phyloP scores from a whole-genome alignment of 2,888 invertebrate species.

The Mamestra brassicae region DNA sequence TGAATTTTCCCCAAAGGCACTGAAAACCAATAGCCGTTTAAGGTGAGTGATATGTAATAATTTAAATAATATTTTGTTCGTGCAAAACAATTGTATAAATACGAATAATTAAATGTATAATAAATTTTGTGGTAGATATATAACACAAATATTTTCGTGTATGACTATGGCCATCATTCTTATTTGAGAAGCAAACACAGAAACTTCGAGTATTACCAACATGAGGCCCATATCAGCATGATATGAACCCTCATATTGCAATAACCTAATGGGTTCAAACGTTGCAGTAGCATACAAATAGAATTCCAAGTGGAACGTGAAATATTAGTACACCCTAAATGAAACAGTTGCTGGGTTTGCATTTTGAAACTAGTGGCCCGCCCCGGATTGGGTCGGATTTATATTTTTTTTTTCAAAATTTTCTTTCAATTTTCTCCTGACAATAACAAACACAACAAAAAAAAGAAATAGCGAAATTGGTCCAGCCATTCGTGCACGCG shows the following conservation, averaged over 20 bases:
- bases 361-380: conserved; percentile 32
- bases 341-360: conserved; percentile 39
- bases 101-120: background rate
- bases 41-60: conserved; percentile 15
- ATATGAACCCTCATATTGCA: conserved; percentile 57
- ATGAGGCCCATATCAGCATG: conserved; percentile 55
- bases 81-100: conserved; percentile 18
- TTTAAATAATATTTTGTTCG: conserved; percentile 20
- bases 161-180: conserved; percentile 7
- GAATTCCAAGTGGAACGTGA: conserved; percentile 63
- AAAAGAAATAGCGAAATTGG: no score
- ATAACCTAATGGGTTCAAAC: conserved; percentile 63
- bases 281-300: conserved; percentile 57
- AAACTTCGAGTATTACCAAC: conserved; percentile 41
- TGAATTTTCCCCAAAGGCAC: background rate
- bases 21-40: background rate
- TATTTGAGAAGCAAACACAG: conserved; percentile 17
- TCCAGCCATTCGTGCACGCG: no score
- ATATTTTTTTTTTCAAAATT: no score
- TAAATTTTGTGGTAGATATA: conserved; percentile 4
- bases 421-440: no score
- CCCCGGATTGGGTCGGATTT: no score
- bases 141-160: conserved; percentile 5
- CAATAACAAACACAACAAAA: no score
- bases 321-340: conserved; percentile 60